Base-by-base conservation (phyloP, 2,888 invertebrate species). In the Brachyopa scutellaris region DNA sequence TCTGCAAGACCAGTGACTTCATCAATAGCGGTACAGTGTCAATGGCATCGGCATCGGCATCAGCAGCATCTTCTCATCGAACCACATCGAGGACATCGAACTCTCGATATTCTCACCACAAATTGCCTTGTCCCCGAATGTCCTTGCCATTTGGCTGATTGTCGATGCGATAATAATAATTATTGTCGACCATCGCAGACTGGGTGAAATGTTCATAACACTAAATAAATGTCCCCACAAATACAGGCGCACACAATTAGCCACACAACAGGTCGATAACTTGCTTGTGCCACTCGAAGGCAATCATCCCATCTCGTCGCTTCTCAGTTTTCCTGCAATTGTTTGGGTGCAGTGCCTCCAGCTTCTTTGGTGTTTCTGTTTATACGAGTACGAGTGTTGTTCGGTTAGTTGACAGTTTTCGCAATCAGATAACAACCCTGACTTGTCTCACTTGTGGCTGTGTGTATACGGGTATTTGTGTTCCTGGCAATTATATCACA, bases 201-300 rank as follows among this genome's bases (percentile, higher is more conserved):
- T 51, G 70, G 70, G 49, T 70, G 62, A 70, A 57, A 64, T 77
- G 49, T 42, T 67, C 36, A 61, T 61, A 67, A 69, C 61, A 76
- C 69, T 38, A 70, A 64, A 70, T 70, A 42, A 42, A 47, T 40
- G 47, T 42, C 26, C 31, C 47, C 19, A 38, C 70, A 47, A 0
- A 49, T n/a, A 73, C 49, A 53, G 15, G 51, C 40, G 40, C 40
- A 61, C 19, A 31, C 55, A 49, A 57, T 57, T 42, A 64, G 26
- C 19, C 21, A 70, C 57, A 70, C 77, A 78, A 70, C 42, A 66
- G 78, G 72, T 78, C 64, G 72, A 72, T 72, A 78, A 57, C 72
- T 72, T 21, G 38, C 15, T 42, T 76, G 40, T 51, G 57, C 23
- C 26, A 19, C 33, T 36, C 17, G 11, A 36, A n/a, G 15, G 26